These are phyloP conservation scores for Hephaestus fuliginosus DNA, from an alignment of 2,797 vertebrate species.

Conservation along the genomic window DNA sequence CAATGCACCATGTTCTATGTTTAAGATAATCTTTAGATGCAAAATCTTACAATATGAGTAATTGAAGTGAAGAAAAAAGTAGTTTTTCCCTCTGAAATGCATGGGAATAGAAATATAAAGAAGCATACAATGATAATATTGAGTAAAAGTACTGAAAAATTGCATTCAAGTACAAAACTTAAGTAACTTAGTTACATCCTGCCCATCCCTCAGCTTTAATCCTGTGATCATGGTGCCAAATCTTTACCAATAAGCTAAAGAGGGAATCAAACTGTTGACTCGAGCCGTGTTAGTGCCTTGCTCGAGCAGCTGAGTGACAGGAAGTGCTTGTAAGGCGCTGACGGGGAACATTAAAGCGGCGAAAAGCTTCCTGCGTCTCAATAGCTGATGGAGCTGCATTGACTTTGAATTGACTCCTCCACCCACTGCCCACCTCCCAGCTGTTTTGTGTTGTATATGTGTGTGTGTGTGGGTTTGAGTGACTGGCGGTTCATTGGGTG, in stretches of 20 bases:
- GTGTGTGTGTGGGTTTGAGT: constrained; percentile 23
- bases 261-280: constrained; percentile 13
- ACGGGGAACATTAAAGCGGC: constrained; percentile 22
- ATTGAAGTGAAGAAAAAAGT: background rate
- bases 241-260: background rate
- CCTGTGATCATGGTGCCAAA: background rate
- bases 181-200: background rate
- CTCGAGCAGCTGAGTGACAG: background rate
- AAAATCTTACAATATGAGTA: background rate
- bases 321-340: background rate
- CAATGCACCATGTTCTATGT: background rate
- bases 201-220: too few species aligned
- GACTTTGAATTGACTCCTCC: constrained; percentile 69
- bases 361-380: constrained; percentile 55
- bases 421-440: constrained; percentile 60
- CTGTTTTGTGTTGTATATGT: constrained; percentile 49
- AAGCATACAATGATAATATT: background rate
- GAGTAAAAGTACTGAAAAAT: too few species aligned
- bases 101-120: background rate
- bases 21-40: background rate
- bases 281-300: background rate
- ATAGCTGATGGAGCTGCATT: constrained; percentile 51
- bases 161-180: background rate
- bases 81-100: too few species aligned
- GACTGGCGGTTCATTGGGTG: constrained; percentile 72